Percentiles rank a stretch among this genome's conserved stretches.
Conservation (phyloP, 2,888 invertebrate genomes). For the Drosophila quinaria region DNA sequence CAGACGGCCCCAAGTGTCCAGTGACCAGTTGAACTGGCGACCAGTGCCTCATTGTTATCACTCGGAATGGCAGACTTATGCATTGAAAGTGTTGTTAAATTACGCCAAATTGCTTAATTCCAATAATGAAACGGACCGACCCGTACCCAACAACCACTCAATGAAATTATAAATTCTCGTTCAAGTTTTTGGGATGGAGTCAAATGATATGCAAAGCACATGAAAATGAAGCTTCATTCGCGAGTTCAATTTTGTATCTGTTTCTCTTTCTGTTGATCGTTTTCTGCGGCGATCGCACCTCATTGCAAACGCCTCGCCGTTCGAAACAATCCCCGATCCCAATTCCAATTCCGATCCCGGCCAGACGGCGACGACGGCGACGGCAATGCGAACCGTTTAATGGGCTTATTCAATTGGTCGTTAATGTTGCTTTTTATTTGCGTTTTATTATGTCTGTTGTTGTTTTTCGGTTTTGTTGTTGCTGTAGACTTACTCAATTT, state of each 20-base stretch:
- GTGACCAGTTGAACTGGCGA: conserved; percentile 16
- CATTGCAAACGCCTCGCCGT: conserved; percentile 36
- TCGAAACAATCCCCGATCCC: conserved; percentile 12
- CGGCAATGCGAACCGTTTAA: conserved; percentile 69
- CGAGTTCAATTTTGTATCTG: conserved; percentile 50
- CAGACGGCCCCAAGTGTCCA: conserved; percentile 30
- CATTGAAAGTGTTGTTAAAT: conserved; percentile 85
- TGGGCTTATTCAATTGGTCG: conserved; percentile 83
- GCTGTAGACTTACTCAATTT: conserved; percentile 74
- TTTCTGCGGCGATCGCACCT: conserved; percentile 54
- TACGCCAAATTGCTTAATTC: conserved; percentile 85
- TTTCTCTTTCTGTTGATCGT: conserved; percentile 26
- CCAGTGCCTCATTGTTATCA: conserved; percentile 72
- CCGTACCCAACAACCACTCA: conserved; percentile 48
- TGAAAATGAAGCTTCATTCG: conserved; percentile 51
- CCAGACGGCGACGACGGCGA: conserved; percentile 43
- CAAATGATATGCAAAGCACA: conserved; percentile 76
- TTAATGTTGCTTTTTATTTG: conserved; percentile 84
- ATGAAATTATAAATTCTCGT: conserved; percentile 80
- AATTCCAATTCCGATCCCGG: conserved; percentile 21
- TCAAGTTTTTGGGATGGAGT: conserved; percentile 26
- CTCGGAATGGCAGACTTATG: conserved; percentile 83
- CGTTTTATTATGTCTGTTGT: conserved; percentile 63
- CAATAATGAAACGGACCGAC: conserved; percentile 79
- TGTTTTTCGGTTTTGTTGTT: conserved; percentile 18